phyloP scores from a whole-genome alignment of 2,888 invertebrate genomes.

The Eumerus sabulonum region DNA sequence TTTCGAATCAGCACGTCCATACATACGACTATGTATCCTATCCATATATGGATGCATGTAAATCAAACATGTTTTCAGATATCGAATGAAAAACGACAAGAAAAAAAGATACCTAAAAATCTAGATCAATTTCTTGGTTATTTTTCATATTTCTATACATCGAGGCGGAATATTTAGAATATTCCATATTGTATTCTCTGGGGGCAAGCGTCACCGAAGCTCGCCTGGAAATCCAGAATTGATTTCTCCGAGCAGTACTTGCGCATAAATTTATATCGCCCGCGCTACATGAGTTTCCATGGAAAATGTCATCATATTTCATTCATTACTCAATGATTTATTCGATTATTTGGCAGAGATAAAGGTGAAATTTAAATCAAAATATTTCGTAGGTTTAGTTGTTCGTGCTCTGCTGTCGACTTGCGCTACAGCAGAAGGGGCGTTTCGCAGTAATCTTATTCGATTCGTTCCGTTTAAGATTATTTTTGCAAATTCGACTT shows the following conservation, averaged over 20 bases:
- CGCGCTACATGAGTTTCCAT: conserved; percentile 30
- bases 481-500: conserved; percentile 50
- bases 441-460: conserved; percentile 9
- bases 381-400: conserved; percentile 48
- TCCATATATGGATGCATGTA: no score
- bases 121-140: conserved; percentile 37
- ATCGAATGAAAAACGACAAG: neutral
- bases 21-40: no score
- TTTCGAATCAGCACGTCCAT: neutral
- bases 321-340: conserved; percentile 69
- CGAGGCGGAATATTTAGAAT: conserved; percentile 62
- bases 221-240: conserved; percentile 52
- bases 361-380: conserved; percentile 68
- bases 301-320: conserved; percentile 68
- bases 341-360: conserved; percentile 67
- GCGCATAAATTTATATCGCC: conserved; percentile 63
- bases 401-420: conserved; percentile 5
- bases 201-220: conserved; percentile 23
- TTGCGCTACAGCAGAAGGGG: neutral
- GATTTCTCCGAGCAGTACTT: conserved; percentile 65
- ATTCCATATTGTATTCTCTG: conserved; percentile 26
- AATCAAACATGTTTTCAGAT: no score
- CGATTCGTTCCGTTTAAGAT: conserved; percentile 38
- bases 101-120: neutral
- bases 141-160: conserved; percentile 61